A percentile compares a stretch with the other conserved stretches of the same genome.
Evolutionary conservation across 37 sponge, comb jelly and placozoan genomes (phyloP).

Genomic region (Amphimedon queenslandica): DNA sequence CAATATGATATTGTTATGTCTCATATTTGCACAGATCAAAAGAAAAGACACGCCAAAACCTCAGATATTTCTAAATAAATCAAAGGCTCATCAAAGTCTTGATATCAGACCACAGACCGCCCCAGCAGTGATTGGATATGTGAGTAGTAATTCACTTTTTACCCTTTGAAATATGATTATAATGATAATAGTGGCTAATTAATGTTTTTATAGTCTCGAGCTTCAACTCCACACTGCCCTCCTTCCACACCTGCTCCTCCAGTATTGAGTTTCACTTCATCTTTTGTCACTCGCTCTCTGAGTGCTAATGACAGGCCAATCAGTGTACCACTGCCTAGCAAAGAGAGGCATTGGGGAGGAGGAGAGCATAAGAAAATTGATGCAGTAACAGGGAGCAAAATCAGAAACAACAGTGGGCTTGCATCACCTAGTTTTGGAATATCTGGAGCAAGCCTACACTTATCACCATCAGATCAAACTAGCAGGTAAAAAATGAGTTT

Average conservation of each 20-base stretch:
- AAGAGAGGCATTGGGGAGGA: too few species aligned
- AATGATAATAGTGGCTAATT: not conserved
- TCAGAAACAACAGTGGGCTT: too few species aligned
- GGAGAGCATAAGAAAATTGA: too few species aligned
- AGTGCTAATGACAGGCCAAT: too few species aligned
- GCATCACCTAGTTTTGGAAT: too few species aligned
- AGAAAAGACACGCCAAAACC: conserved; percentile 7
- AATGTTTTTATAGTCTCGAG: too few species aligned
- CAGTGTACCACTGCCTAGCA: too few species aligned
- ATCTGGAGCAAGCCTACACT: too few species aligned
- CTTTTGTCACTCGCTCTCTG: conserved; percentile 25
- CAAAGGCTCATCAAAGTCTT: not conserved
- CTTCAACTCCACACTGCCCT: not conserved
- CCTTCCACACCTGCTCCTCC: not conserved
- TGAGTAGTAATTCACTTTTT: not conserved
- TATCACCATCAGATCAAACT: too few species aligned
- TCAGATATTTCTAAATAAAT: not conserved
- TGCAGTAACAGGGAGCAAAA: too few species aligned
- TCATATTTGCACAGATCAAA: not conserved
- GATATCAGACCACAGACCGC: conserved; percentile 34
- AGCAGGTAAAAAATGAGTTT: too few species aligned
- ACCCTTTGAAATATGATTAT: not conserved
- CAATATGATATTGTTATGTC: not conserved
- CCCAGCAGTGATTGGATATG: conserved; percentile 19
- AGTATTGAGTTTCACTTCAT: conserved; percentile 13